These are phyloP conservation scores for Phylloscopus trochilus DNA, from an alignment of 2,113 vertebrate species.

Conservation along the genomic window DNA sequence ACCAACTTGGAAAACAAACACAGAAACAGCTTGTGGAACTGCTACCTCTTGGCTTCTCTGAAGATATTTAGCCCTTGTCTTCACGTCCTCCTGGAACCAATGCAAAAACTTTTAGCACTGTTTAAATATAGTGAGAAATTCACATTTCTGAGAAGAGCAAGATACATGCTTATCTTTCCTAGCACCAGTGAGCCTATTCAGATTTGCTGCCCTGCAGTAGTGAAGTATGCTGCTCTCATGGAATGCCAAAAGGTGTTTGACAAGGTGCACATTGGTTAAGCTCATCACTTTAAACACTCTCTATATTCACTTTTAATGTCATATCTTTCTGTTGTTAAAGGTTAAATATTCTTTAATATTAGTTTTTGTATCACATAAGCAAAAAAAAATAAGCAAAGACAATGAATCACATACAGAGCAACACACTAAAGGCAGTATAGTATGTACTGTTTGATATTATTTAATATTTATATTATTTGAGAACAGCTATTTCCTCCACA, in stretches of 20 bases:
- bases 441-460: constrained; percentile 12
- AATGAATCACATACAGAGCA: neutral
- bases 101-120: neutral
- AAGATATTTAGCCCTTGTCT: neutral
- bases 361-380: neutral
- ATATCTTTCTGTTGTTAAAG: neutral
- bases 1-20: neutral
- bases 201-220: neutral
- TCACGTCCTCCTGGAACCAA: neutral
- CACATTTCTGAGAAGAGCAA: neutral
- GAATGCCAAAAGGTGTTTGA: neutral
- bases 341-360: neutral
- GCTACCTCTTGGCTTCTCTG: neutral
- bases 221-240: neutral
- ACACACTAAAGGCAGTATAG: neutral
- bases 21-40: neutral
- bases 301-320: neutral
- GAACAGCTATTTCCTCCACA: constrained; percentile 34
- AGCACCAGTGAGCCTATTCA: neutral
- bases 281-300: neutral
- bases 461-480: constrained; percentile 36
- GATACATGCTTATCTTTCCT: neutral
- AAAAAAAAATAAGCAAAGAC: neutral
- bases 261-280: neutral
- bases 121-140: neutral